Base-by-base conservation (phyloP, 2,113 vertebrate genomes). In the Protobothrops mucrosquamatus region DNA sequence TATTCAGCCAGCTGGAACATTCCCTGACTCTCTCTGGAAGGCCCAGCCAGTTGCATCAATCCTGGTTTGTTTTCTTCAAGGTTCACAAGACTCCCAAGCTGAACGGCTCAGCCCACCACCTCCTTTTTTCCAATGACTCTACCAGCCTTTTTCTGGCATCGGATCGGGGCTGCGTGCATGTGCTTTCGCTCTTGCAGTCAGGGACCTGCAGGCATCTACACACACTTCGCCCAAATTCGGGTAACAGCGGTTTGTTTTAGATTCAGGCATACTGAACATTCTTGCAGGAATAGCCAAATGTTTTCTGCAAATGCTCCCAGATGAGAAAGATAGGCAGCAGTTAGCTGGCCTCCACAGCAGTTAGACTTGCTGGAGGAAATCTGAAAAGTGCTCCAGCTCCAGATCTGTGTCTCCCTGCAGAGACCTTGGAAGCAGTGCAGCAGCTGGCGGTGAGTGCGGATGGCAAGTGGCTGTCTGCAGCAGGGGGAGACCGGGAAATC, bases 101-200 rank as follows among this genome's bases (percentile, higher is more conserved):
- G 56, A 97, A 98, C 46, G 94, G 93, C 34, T 98, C 97, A 0
- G 98, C 98, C 69, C 97, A 98, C 92, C 98, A 98, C 95, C 98
- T 99, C 74, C 98, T 98, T 95, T 99, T 99, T 97, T 98, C 99
- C 3, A 91, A 98, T 0, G 98, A 99, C 96, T 99, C 99, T 24
- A 86, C 96, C 91, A 97, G 94, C 51, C 98, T 99, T 69, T 99
- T 99, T 0, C 97, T 98, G 0, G 98, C 98, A 34, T 98, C 98
- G 0, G 95, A 96, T 24, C 95, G 64, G 1, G 98, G 98, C 0
- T 97, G 97, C 0, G 96, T 99, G 0, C 94, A 99, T 0, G 55
- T 99, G 1, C 86, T 98, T 1, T 94, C 97, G 55, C 97, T 99
- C 26, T 95, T 94, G 92, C 97, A 98, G 59, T 94, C 92, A 0